phyloP scores from a whole-genome alignment of 2,888 invertebrate genomes.

The Luperina nickerlii region DNA sequence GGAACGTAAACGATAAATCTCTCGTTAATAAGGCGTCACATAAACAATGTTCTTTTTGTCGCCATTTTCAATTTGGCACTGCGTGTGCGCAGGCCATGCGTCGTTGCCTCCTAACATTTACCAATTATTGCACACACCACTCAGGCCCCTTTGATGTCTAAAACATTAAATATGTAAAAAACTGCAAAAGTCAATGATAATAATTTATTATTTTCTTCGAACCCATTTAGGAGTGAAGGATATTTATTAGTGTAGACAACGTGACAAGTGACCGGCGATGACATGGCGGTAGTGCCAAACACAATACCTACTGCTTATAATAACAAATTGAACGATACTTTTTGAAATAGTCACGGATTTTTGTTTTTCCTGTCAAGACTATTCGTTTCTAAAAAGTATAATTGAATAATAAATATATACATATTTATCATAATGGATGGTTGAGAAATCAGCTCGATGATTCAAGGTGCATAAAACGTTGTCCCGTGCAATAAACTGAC shows the following conservation, averaged over 20 bases:
- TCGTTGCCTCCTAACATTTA: slow-evolving; percentile 76
- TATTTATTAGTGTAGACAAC: slow-evolving; percentile 63
- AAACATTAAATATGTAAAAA: slow-evolving; percentile 75
- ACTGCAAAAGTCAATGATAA: slow-evolving; percentile 68
- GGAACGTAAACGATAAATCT: slow-evolving; percentile 82
- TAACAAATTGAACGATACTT: slow-evolving; percentile 49
- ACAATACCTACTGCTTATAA: slow-evolving; percentile 60
- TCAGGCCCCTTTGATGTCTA: slow-evolving; percentile 78
- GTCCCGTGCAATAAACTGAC: slow-evolving; percentile 18
- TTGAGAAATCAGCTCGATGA: not conserved
- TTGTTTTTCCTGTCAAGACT: slow-evolving; percentile 29
- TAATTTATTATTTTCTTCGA: slow-evolving; percentile 71
- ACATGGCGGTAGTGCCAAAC: slow-evolving; percentile 63
- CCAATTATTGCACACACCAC: slow-evolving; percentile 78
- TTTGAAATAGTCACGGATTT: slow-evolving; percentile 28
- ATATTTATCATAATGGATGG: not conserved
- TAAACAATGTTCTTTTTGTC: slow-evolving; percentile 81
- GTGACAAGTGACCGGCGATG: slow-evolving; percentile 62
- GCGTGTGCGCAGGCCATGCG: slow-evolving; percentile 73
- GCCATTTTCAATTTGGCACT: slow-evolving; percentile 83
- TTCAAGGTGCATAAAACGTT: slow-evolving; percentile 24
- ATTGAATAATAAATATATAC: not conserved
- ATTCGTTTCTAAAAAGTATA: slow-evolving; percentile 5
- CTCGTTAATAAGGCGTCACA: slow-evolving; percentile 83
- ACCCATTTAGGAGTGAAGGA: slow-evolving; percentile 63